Evolutionary conservation across 2,797 vertebrate genomes (phyloP).

Genomic region (Enteromius mattozi): DNA sequence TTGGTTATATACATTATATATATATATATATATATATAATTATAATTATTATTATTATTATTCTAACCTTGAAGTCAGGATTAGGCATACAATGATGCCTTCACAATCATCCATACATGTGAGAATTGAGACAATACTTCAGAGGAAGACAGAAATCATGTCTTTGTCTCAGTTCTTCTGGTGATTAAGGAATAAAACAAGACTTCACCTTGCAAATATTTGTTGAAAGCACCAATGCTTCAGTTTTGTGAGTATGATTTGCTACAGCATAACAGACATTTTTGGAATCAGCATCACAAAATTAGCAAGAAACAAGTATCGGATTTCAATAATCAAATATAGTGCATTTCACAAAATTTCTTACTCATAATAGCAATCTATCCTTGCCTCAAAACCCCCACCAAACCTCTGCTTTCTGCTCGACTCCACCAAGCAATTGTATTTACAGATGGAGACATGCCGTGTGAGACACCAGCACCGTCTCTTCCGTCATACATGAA

Average conservation of each 20-base stretch:
- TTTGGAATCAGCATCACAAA: background rate
- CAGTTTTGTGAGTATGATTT: background rate
- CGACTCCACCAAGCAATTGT: background rate
- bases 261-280: background rate
- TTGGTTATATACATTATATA: no score
- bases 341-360: background rate
- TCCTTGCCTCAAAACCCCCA: background rate
- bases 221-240: background rate
- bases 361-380: background rate
- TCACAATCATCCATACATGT: background rate
- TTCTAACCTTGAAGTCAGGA: background rate
- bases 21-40: no score
- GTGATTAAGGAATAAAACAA: background rate
- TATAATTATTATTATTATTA: background rate
- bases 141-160: background rate
- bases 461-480: constrained; percentile 33
- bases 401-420: background rate
- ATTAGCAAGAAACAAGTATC: background rate
- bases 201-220: background rate
- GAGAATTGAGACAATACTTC: background rate
- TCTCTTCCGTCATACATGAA: constrained; percentile 55
- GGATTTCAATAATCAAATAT: background rate
- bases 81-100: background rate
- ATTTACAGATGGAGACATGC: constrained; percentile 18
- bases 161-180: background rate